Percentiles rank a stretch among this genome's conserved stretches.
Evolutionary conservation across 64 coral and sea anemone species (phyloP).

Genomic region (Trachythela sp.): DNA sequence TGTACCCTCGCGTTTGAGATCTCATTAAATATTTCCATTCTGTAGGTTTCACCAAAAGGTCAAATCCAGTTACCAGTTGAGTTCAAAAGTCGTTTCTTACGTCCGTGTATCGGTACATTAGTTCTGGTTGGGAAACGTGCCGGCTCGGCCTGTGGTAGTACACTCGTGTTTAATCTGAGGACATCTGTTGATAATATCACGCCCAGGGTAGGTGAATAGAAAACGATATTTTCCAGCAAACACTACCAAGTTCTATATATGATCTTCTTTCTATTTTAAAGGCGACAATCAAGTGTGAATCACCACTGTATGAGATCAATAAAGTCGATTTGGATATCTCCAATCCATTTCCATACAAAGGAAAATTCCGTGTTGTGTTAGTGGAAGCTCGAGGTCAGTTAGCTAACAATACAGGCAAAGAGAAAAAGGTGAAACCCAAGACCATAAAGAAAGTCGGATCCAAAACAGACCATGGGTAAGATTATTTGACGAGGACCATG

Average conservation of each 20-base stretch:
- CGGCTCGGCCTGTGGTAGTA: slow-evolving; percentile 77
- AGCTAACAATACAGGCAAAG: neutral
- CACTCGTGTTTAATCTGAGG: slow-evolving; percentile 78
- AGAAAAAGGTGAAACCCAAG: slow-evolving; percentile 63
- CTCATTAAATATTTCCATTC: neutral
- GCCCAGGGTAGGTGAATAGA: slow-evolving; percentile 76
- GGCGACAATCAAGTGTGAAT: slow-evolving; percentile 95
- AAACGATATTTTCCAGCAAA: no score
- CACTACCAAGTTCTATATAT: neutral
- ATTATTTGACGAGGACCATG: no score
- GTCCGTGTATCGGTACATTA: slow-evolving; percentile 70
- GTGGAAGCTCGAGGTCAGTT: slow-evolving; percentile 61
- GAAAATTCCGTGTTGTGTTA: slow-evolving; percentile 88
- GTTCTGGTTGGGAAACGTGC: slow-evolving; percentile 89
- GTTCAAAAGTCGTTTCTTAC: slow-evolving; percentile 94
- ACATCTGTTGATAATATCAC: slow-evolving; percentile 94
- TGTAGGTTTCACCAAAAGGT: slow-evolving; percentile 71
- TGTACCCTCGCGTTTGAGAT: no score
- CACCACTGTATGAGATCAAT: slow-evolving; percentile 79
- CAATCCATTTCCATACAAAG: slow-evolving; percentile 70
- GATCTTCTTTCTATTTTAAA: slow-evolving; percentile 25
- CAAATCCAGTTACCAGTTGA: slow-evolving; percentile 87
- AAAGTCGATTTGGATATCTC: slow-evolving; percentile 82
- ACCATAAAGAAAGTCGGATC: slow-evolving; percentile 62
- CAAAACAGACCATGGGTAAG: slow-evolving; percentile 94